Conservation (phyloP, 2,113 vertebrate genomes). For the Dasyornis broadbenti region DNA sequence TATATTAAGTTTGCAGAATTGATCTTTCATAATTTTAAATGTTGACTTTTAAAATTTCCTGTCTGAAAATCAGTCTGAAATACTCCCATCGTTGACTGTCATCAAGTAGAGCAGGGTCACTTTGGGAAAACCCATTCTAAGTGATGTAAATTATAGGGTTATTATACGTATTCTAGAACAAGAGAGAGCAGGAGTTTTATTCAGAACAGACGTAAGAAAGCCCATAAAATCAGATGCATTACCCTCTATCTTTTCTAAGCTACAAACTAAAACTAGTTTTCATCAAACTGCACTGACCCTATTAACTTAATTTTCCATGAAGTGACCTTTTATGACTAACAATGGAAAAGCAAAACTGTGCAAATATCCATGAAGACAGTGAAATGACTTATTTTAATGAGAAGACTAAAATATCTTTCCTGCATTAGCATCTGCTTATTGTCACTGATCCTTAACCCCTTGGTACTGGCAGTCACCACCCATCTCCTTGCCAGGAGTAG, state of each 20-base stretch:
- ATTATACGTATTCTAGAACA: constrained; percentile 80
- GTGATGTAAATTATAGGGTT: constrained; percentile 86
- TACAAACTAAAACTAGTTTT: constrained; percentile 75
- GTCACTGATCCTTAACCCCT: constrained; percentile 70
- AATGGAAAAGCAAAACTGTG: constrained; percentile 77
- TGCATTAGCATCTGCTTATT: constrained; percentile 70
- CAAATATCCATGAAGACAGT: constrained; percentile 78
- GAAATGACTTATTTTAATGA: constrained; percentile 77
- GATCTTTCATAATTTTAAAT: constrained; percentile 67
- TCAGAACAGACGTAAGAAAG: constrained; percentile 70
- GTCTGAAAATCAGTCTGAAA: constrained; percentile 81
- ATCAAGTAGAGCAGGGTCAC: constrained; percentile 74
- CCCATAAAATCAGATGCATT: constrained; percentile 76
- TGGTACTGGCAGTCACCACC: constrained; percentile 2
- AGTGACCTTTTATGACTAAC: constrained; percentile 78
- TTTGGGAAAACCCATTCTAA: constrained; percentile 84
- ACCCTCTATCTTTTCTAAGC: constrained; percentile 68
- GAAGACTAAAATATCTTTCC: constrained; percentile 74
- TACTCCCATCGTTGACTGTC: constrained; percentile 71
- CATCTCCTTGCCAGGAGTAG: not conserved
- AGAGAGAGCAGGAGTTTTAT: constrained; percentile 72
- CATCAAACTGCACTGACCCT: constrained; percentile 78
- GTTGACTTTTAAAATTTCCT: constrained; percentile 82
- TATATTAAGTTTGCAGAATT: constrained; percentile 70
- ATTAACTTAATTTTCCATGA: constrained; percentile 79